Evolutionary conservation across 2,113 vertebrate genomes (phyloP), one percentile per base, ranked within the genome.

Genomic region (Sebastes fasciatus): DNA sequence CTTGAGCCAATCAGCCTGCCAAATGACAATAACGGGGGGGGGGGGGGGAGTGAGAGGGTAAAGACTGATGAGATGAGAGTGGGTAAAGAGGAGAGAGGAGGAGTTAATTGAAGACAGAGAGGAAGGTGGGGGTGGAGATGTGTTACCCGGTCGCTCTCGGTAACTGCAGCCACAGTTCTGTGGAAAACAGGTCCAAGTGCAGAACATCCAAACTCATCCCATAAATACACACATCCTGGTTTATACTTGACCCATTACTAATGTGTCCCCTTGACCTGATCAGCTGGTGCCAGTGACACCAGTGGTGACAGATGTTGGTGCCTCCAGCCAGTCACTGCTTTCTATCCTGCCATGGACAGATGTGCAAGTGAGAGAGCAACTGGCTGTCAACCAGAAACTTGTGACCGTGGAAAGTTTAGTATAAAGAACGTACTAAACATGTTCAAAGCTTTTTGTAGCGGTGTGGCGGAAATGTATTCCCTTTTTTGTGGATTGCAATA

Each of bases 301-400:
- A 71, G 74, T 65, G 46, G 74, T 74, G 82, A 84, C 94, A 94
- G 92, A 89, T 94, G 93, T 79, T 48, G 6, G 10, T 75, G 88
- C 92, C 82, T 75, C 43, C 64, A 81, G 80, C 62, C 71, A 57
- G 58, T 70, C 43, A 40, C 16, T 19, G 69, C 48, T 69, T 63
- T 74, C 75, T 74, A 3, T 72, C 65, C 62, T 58, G 58, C 82
- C 73, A 70, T 16, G 52, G 84, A 73, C 91, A 94, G 89, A 90
- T 92, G 83, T 89, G 78, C 51, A 65, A 77, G 67, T 65, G 76
- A 87, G 77, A 74, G 71, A 1, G 26, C 26, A 34, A 9, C 26
- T 60, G 71, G 69, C 71, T 87, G 57, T 72, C 63, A 80, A 43
- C 57, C 48, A 69, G 61, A 43, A 21, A 68, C 21, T 21, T 46